A percentile compares a stretch with the other conserved stretches of the same genome.
Conservation (phyloP, 2,113 vertebrate genomes). For the Pagrus major region DNA sequence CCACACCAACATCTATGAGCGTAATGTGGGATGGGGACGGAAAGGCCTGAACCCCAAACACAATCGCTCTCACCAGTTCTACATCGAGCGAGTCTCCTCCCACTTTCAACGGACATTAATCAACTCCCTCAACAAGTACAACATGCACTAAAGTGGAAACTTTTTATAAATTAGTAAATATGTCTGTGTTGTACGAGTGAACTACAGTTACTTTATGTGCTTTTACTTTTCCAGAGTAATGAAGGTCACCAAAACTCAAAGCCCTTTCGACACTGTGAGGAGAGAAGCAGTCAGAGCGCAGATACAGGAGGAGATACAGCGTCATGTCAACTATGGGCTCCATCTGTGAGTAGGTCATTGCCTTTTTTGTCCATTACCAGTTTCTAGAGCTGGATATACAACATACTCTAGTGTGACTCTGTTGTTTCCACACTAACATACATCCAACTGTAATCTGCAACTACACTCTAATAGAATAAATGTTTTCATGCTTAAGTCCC, state of each 20-base stretch:
- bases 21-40: constrained; percentile 75
- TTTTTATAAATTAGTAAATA: too few species aligned
- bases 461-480: background rate
- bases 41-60: constrained; percentile 72
- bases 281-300: constrained; percentile 56
- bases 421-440: too few species aligned
- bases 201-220: background rate
- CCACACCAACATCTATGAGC: constrained; percentile 80
- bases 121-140: constrained; percentile 69
- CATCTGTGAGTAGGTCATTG: constrained; percentile 65
- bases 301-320: constrained; percentile 73
- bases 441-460: background rate
- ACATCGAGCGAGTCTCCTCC: constrained; percentile 65
- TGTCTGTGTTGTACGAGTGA: background rate
- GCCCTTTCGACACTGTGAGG: constrained; percentile 58
- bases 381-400: background rate
- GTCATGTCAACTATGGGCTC: constrained; percentile 56
- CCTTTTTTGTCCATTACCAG: background rate
- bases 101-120: constrained; percentile 75
- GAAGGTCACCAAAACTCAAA: constrained; percentile 29
- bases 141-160: background rate
- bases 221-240: constrained; percentile 55
- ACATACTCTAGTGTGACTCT: too few species aligned
- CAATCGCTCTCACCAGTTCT: constrained; percentile 78
- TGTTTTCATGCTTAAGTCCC: background rate